phyloP scores from a whole-genome alignment of 2,888 invertebrate species.

The Tuberolachnus salignus region DNA sequence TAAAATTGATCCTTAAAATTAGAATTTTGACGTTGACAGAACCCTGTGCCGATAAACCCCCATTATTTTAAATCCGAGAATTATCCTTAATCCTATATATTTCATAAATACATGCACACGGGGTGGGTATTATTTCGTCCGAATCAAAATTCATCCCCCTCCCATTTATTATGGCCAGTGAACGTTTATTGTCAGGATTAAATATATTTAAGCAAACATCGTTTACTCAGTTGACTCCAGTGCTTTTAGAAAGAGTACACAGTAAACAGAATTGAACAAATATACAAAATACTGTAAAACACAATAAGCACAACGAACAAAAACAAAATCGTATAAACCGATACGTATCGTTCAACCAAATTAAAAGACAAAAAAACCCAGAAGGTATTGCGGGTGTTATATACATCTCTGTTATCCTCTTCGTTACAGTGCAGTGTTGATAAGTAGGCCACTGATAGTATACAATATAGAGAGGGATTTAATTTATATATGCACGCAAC shows the following conservation, averaged over 20 bases:
- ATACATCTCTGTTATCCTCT: too few relatives aligned
- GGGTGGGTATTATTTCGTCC: slow-evolving; percentile 24
- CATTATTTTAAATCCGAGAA: slow-evolving; percentile 41
- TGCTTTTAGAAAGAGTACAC: not conserved
- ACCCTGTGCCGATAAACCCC: slow-evolving; percentile 2
- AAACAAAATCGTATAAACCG: not conserved
- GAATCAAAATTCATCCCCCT: slow-evolving; percentile 46
- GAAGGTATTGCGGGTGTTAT: too few relatives aligned
- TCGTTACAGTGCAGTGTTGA: too few relatives aligned
- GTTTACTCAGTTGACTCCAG: not conserved
- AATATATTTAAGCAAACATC: slow-evolving; percentile 22
- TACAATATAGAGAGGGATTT: too few relatives aligned
- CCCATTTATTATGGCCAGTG: slow-evolving; percentile 32
- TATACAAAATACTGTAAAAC: not conserved
- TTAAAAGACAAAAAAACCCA: too few relatives aligned
- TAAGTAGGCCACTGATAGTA: too few relatives aligned
- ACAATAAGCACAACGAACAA: too few relatives aligned
- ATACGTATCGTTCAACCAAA: too few relatives aligned
- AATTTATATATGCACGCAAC: too few relatives aligned
- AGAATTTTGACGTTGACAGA: slow-evolving; percentile 39
- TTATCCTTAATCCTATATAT: slow-evolving; percentile 27
- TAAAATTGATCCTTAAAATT: slow-evolving; percentile 17
- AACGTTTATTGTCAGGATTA: slow-evolving; percentile 45
- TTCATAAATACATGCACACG: slow-evolving; percentile 8
- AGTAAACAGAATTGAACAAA: slow-evolving; percentile 14